phyloP scores from a whole-genome alignment of 1,140 invertebrate genomes.

The Pogonomyrmex barbatus region DNA sequence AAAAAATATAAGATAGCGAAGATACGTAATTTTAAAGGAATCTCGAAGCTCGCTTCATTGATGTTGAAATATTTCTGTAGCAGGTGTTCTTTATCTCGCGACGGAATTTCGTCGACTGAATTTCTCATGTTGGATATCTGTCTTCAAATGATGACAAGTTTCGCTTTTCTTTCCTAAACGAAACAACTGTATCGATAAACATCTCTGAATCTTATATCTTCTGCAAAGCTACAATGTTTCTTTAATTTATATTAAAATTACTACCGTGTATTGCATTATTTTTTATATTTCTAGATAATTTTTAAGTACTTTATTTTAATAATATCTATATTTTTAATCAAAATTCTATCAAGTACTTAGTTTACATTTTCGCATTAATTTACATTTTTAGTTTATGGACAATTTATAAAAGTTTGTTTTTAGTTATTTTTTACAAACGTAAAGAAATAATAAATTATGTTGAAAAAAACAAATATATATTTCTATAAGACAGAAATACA shows the following conservation, averaged over 20 bases:
- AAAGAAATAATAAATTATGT: background rate
- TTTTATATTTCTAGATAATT: background rate
- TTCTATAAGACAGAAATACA: conserved; percentile 1
- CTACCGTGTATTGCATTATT: background rate
- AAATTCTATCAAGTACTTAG: background rate
- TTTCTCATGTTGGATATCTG: conserved; percentile 36
- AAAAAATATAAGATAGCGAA: conserved; percentile 15
- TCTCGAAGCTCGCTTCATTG: conserved; percentile 15
- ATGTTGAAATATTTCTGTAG: conserved; percentile 37
- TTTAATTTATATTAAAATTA: background rate
- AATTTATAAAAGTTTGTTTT: background rate
- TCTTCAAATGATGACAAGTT: conserved; percentile 23
- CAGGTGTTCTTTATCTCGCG: conserved; percentile 48
- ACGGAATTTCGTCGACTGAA: conserved; percentile 44
- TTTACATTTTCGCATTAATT: background rate
- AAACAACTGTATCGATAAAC: conserved; percentile 12
- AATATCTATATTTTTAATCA: background rate
- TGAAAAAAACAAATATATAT: conserved; percentile 1
- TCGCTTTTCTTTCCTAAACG: conserved; percentile 17
- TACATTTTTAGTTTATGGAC: background rate
- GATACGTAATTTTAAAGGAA: conserved; percentile 45
- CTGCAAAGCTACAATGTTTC: background rate
- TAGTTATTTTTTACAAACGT: background rate
- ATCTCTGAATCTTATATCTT: background rate
- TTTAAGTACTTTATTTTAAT: background rate